Percentiles rank a stretch among this genome's conserved stretches.
phyloP scores from a whole-genome alignment of 2,797 vertebrate genomes.

The Aselliscus stoliczkanus region DNA sequence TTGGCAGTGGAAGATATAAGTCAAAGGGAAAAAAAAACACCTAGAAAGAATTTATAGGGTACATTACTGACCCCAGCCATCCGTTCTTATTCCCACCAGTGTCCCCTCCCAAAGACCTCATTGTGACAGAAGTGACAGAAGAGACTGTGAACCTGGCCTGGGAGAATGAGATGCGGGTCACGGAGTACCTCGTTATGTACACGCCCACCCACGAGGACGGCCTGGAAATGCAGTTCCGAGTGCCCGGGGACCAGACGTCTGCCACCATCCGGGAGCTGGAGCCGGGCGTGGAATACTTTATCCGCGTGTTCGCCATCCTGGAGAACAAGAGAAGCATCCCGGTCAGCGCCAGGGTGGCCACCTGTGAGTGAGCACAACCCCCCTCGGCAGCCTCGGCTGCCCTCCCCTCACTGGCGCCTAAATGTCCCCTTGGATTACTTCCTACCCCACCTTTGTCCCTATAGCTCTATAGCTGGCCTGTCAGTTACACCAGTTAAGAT shows the following conservation, averaged over 20 bases:
- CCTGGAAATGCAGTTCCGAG: slow-evolving; percentile 91
- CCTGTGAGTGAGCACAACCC: slow-evolving; percentile 84
- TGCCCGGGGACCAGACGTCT: slow-evolving; percentile 90
- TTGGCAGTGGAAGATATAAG: background rate
- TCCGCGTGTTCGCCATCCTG: slow-evolving; percentile 95
- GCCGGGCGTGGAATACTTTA: slow-evolving; percentile 95
- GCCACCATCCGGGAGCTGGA: slow-evolving; percentile 92
- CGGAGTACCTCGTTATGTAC: slow-evolving; percentile 92
- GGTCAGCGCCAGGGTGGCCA: slow-evolving; percentile 94
- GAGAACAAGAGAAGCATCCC: slow-evolving; percentile 95
- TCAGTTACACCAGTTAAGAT: background rate
- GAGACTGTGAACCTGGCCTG: slow-evolving; percentile 94
- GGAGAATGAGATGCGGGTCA: slow-evolving; percentile 94
- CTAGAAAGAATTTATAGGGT: background rate
- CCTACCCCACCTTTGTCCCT: no score
- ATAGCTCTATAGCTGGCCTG: background rate
- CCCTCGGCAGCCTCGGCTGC: rapidly evolving
- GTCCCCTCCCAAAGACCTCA: slow-evolving; percentile 92
- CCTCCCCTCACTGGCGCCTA: rapidly evolving
- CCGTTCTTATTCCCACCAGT: slow-evolving; percentile 82
- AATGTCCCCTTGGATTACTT: rapidly evolving
- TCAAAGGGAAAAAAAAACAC: background rate
- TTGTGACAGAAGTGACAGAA: slow-evolving; percentile 89
- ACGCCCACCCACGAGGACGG: slow-evolving; percentile 90
- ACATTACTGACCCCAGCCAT: background rate